phyloP scores from a whole-genome alignment of 2,797 vertebrate genomes.

The Enteromius anoplus region DNA sequence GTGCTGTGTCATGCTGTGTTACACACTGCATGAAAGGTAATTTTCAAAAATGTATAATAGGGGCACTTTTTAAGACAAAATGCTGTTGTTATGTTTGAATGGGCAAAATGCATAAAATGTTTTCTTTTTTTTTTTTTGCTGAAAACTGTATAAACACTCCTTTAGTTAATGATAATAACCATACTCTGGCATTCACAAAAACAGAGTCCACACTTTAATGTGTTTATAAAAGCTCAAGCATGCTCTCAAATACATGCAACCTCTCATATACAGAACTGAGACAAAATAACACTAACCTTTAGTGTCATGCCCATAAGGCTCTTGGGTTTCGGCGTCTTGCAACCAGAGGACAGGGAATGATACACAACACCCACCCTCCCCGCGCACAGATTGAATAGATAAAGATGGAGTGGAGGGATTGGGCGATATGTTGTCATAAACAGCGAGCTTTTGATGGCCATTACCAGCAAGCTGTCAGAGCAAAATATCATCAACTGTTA shows the following conservation, averaged over 20 bases:
- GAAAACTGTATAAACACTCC: not conserved
- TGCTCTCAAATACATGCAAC: not conserved
- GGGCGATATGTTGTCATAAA: conserved; percentile 37
- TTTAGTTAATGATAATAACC: not conserved
- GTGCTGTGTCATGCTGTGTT: too few species aligned
- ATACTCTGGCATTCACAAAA: not conserved
- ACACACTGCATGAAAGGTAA: too few species aligned
- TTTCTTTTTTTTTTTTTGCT: not conserved
- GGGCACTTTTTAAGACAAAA: not conserved
- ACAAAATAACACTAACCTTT: conserved; percentile 12
- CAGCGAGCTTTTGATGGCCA: conserved; percentile 44
- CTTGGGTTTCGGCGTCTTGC: not conserved
- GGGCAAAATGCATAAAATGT: not conserved
- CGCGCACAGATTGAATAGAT: conserved; percentile 31
- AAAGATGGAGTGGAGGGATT: conserved; percentile 21
- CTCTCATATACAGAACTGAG: not conserved
- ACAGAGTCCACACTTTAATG: not conserved
- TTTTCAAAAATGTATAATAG: too few species aligned
- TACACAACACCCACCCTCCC: not conserved
- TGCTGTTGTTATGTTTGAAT: not conserved
- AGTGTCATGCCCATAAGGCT: not conserved
- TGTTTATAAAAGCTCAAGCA: not conserved
- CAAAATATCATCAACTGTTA: conserved; percentile 49
- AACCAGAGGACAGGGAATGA: conserved; percentile 13
- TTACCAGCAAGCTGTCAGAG: conserved; percentile 52